Evolutionary conservation across 2,113 vertebrate species (phyloP).

Genomic region (Catharus fuscescens): DNA sequence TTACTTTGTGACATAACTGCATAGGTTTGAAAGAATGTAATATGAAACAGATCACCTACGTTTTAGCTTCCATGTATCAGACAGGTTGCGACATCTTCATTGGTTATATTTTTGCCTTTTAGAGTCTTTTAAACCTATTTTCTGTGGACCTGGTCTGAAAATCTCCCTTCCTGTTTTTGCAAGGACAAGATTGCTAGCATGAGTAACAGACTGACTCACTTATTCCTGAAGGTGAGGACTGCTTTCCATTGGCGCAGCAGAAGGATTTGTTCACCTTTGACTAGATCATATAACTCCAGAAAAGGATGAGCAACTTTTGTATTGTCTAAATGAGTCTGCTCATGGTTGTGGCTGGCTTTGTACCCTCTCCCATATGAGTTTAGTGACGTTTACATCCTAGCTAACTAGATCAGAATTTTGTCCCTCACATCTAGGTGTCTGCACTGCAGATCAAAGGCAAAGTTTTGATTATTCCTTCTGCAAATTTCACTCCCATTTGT

Average conservation of each 20-base stretch:
- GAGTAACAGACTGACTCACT: conserved; percentile 8
- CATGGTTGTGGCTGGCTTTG: neutral
- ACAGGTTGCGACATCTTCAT: neutral
- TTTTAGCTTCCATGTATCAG: neutral
- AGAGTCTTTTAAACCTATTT: neutral
- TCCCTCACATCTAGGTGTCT: neutral
- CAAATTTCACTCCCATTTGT: conserved; percentile 9
- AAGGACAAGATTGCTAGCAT: neutral
- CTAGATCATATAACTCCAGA: neutral
- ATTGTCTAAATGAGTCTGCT: neutral
- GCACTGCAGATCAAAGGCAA: conserved; percentile 9
- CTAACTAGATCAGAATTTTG: neutral
- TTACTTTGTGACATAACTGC: neutral
- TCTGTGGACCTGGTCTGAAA: neutral
- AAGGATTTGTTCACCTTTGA: neutral
- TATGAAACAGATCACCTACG: neutral
- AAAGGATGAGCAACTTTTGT: neutral
- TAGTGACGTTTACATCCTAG: neutral
- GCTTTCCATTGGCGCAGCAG: neutral
- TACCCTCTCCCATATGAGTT: neutral
- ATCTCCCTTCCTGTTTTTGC: neutral
- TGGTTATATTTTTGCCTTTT: neutral
- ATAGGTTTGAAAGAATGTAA: neutral
- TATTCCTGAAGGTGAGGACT: neutral
- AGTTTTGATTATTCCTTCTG: neutral